Conservation (phyloP, 2,113 vertebrate genomes). For the Embiotoca jacksoni region DNA sequence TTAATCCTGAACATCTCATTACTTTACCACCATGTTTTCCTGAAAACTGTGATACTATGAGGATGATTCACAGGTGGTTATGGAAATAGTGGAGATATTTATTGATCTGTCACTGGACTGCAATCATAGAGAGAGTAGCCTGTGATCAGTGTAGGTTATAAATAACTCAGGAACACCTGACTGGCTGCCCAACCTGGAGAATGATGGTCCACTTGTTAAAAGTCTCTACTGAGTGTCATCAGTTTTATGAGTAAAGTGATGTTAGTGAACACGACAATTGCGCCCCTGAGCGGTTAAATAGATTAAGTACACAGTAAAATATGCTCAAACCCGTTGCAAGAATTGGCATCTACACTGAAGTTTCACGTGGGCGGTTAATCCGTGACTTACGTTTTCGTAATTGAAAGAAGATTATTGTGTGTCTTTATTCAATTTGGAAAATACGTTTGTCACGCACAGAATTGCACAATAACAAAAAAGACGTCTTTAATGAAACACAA, state of each 20-base stretch:
- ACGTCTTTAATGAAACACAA: neutral
- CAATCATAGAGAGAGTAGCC: neutral
- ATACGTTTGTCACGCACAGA: slow-evolving; percentile 8
- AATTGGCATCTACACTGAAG: neutral
- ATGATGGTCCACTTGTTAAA: neutral
- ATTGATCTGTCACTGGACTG: neutral
- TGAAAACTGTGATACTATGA: neutral
- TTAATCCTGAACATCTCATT: neutral
- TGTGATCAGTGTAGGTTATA: neutral
- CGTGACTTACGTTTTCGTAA: neutral
- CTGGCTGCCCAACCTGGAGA: slow-evolving; percentile 1
- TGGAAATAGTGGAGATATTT: neutral
- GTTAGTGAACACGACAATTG: slow-evolving; percentile 6
- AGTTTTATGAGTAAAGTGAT: neutral
- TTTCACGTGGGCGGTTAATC: neutral
- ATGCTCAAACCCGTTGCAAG: neutral
- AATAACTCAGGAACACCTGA: slow-evolving; percentile 6
- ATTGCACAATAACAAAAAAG: slow-evolving; percentile 14
- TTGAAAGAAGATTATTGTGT: neutral
- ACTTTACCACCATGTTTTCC: neutral
- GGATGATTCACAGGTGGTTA: neutral
- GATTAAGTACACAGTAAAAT: neutral
- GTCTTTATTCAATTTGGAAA: slow-evolving; percentile 16
- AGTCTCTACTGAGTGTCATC: neutral
- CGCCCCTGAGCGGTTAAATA: slow-evolving; percentile 36